These are phyloP conservation scores for Ditylenchus weischeri DNA, from an alignment of 2,888 invertebrate genomes.

Conservation along the genomic window DNA sequence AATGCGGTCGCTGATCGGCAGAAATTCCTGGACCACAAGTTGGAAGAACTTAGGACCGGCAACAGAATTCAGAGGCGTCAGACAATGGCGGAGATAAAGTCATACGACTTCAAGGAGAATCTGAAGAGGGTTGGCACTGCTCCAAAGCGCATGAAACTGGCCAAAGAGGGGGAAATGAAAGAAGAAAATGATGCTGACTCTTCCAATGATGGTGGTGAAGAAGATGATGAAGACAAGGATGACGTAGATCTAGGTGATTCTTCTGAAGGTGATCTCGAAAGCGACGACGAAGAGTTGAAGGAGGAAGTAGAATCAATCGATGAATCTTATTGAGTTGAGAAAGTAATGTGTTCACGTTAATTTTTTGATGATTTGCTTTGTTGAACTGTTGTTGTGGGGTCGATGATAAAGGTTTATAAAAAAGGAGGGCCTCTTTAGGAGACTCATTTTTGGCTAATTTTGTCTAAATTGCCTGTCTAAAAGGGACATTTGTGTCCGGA, in stretches of 20 bases:
- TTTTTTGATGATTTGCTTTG: too few relatives aligned
- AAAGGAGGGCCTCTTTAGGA: too few relatives aligned
- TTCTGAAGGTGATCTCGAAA: not conserved
- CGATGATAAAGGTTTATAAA: too few relatives aligned
- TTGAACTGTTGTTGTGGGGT: too few relatives aligned
- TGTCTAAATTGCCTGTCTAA: too few relatives aligned
- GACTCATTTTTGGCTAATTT: too few relatives aligned
- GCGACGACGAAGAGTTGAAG: conserved; percentile 8
- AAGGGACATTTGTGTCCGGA: too few relatives aligned
- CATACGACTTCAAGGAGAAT: not conserved
- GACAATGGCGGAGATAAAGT: conserved; percentile 2
- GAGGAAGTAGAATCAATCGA: conserved; percentile 5
- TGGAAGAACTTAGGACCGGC: conserved; percentile 20
- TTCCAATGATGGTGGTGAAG: not conserved
- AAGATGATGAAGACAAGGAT: not conserved
- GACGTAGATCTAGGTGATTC: not conserved
- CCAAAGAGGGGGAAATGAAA: not conserved
- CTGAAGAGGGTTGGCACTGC: not conserved
- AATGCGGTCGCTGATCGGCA: conserved; percentile 55
- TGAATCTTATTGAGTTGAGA: not conserved
- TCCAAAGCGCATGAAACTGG: not conserved
- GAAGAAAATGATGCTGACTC: not conserved
- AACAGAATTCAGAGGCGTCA: not conserved
- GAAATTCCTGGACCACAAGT: conserved; percentile 34
- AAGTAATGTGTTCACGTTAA: too few relatives aligned